Evolutionary conservation across 2,888 invertebrate genomes (phyloP), one percentile per base, ranked within the genome.

Genomic region (Acanthosoma haemorrhoidale): DNA sequence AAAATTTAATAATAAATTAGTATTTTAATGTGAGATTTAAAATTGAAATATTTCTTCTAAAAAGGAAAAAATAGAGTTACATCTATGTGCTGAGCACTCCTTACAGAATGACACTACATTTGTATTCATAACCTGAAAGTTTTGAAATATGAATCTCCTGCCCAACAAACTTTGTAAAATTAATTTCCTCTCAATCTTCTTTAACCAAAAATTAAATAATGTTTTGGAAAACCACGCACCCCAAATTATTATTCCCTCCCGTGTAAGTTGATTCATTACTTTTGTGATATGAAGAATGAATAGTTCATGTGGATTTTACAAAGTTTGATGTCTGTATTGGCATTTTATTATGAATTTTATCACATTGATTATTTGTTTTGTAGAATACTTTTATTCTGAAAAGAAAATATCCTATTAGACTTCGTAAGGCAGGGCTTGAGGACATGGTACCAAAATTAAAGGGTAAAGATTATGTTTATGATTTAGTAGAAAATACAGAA

Each of bases 331-430:
- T 21, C 4, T 15, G 82, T 82, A 61, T 82, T 82, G 18, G 29
- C 70, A 13, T 59, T 15, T 13, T 18, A 58, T 70, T 74, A 61
- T 4, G 11, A 1, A 16, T 21, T 43, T 31, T 29, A n/a, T n/a
- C n/a, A n/a, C n/a, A n/a, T n/a, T n/a, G n/a, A n/a, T n/a, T 16
- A 36, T 34, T 61, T 68, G 69, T 74, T 76, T 76, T 83, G 82
- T 80, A 92, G 92, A 91, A 88, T 70, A 90, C 91, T 16, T 89
- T 85, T 77, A 82, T 93, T 71, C 80, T 93, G 64, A 88, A 86
- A 81, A 82, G 93, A 72, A 84, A 80, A 79, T 81, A 79, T 79
- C 83, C 86, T 1, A 80, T 85, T 2, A 81, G 81, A 15, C 79
- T 91, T 32, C 81, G 85, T 75, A 88, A 87, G 78, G 86, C 84